phyloP scores from a whole-genome alignment of 2,113 vertebrate species.

The Stictonetta naevosa region DNA sequence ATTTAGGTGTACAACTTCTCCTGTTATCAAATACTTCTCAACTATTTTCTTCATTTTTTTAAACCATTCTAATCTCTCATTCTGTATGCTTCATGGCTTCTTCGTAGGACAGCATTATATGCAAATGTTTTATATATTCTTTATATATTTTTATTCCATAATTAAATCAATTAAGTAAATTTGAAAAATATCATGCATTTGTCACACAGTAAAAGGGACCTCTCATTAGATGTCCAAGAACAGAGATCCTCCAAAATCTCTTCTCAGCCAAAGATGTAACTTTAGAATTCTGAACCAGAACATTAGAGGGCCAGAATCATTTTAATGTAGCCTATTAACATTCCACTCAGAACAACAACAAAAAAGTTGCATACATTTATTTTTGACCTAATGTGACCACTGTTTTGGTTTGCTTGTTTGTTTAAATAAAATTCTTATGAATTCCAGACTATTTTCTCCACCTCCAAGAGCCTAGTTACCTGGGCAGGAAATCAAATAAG shows the following conservation, averaged over 20 bases:
- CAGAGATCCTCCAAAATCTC: background rate
- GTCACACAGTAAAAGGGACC: background rate
- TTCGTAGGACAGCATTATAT: background rate
- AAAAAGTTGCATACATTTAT: background rate
- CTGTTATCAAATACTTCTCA: background rate
- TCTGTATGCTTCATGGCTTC: background rate
- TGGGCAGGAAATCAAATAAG: background rate
- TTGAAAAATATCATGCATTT: background rate
- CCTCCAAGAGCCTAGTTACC: background rate
- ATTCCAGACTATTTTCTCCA: background rate
- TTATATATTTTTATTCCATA: background rate
- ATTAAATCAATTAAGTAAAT: background rate
- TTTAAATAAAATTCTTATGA: background rate
- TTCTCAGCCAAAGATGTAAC: background rate
- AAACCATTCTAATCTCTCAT: background rate
- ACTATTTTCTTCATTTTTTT: background rate
- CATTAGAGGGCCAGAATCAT: rapidly evolving
- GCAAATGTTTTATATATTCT: background rate
- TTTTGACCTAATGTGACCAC: background rate
- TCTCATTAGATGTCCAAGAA: background rate
- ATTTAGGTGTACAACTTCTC: background rate
- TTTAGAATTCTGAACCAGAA: background rate
- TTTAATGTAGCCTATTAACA: background rate
- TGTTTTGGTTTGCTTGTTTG: background rate
- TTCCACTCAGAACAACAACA: background rate